A percentile compares a stretch with the other conserved stretches of the same genome.
Conservation (phyloP, 2,113 vertebrate genomes). For the Coptodon bakossiorum region DNA sequence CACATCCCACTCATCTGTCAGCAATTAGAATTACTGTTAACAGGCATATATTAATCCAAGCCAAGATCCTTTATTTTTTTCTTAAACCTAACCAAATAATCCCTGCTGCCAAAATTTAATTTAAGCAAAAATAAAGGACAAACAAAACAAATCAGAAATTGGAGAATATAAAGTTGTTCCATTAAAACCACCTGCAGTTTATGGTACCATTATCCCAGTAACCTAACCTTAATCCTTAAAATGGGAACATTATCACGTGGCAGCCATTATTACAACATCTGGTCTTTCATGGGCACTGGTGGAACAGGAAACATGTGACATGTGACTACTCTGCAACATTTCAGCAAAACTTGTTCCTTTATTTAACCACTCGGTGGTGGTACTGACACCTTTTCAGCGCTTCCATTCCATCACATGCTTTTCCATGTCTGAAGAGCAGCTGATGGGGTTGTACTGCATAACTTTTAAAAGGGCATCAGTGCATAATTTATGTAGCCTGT, state of each 20-base stretch:
- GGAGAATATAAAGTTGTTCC: background rate
- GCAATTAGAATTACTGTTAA: background rate
- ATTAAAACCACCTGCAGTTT: background rate
- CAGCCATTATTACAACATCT: background rate
- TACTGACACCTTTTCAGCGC: background rate
- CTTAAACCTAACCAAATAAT: background rate
- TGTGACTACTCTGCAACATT: background rate
- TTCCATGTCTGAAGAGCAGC: background rate
- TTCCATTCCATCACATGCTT: background rate
- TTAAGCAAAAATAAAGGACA: background rate
- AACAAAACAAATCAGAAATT: background rate
- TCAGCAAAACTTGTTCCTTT: background rate
- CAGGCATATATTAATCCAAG: background rate
- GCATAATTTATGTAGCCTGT: background rate
- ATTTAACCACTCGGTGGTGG: background rate
- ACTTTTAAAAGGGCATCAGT: background rate
- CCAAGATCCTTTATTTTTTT: background rate
- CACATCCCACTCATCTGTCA: background rate
- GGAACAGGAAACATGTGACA: background rate
- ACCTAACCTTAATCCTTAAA: background rate
- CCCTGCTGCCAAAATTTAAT: background rate
- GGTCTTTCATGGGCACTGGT: fast-evolving
- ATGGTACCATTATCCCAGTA: background rate
- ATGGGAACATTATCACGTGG: background rate
- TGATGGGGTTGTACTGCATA: background rate